A percentile compares a stretch with the other conserved stretches of the same genome.
Conservation (phyloP, 2,888 invertebrate genomes). For the Aphodius granarius region DNA sequence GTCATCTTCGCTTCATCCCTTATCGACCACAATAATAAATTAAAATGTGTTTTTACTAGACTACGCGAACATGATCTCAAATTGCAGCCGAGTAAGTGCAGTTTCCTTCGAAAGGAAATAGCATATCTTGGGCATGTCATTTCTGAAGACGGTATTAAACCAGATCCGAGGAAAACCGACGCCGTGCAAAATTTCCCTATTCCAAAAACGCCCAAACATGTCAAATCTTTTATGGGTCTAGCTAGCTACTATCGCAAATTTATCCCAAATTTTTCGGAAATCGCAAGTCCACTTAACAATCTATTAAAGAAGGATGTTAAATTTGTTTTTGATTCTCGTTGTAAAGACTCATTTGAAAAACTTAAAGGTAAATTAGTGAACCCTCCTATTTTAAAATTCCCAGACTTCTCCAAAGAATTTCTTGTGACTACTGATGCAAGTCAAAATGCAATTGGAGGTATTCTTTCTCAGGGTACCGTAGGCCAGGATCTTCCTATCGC, state of each 20-base stretch:
- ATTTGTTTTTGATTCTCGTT: constrained; percentile 8
- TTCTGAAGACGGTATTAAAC: too few relatives aligned
- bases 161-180: too few relatives aligned
- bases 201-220: too few relatives aligned
- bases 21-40: too few relatives aligned
- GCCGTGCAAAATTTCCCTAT: not conserved
- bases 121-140: too few relatives aligned
- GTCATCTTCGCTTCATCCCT: too few relatives aligned
- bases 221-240: too few relatives aligned
- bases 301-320: constrained; percentile 20
- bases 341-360: constrained; percentile 13
- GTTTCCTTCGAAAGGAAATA: too few relatives aligned
- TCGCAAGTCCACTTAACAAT: constrained; percentile 19
- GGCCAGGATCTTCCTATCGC: constrained; percentile 20
- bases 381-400: constrained; percentile 22
- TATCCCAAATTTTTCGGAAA: constrained; percentile 25
- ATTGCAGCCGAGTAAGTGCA: too few relatives aligned
- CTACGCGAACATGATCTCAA: too few relatives aligned
- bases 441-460: constrained; percentile 18
- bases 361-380: constrained; percentile 6
- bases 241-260: constrained; percentile 11
- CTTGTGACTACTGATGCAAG: constrained; percentile 17
- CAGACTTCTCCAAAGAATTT: constrained; percentile 21
- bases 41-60: too few relatives aligned
- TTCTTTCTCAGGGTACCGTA: constrained; percentile 18